These are phyloP conservation scores for Danio kyathit DNA, from an alignment of 2,797 vertebrate species.

Conservation along the genomic window DNA sequence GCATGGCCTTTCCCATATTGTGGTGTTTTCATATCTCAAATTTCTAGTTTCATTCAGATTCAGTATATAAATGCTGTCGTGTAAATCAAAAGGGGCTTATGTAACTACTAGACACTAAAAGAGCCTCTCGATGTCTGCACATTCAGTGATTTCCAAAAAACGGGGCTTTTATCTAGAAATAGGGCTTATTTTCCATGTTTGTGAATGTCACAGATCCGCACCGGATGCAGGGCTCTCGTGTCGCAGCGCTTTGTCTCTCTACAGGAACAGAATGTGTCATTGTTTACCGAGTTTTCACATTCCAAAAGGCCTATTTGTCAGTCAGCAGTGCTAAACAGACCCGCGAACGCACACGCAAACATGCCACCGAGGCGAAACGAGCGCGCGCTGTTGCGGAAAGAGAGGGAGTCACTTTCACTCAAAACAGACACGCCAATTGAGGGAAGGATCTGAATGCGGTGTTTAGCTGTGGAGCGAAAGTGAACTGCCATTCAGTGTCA, in stretches of 20 bases:
- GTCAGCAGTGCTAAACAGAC: constrained; percentile 17
- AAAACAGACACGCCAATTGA: constrained; percentile 29
- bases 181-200: constrained; percentile 24
- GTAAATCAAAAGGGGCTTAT: constrained; percentile 24
- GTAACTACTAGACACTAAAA: constrained; percentile 30
- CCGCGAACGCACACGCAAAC: constrained; percentile 18
- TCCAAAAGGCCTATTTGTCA: constrained; percentile 46
- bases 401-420: constrained; percentile 39
- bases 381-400: constrained; percentile 15
- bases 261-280: constrained; percentile 49
- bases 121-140: constrained; percentile 30
- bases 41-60: constrained; percentile 8
- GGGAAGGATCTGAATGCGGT: constrained; percentile 33
- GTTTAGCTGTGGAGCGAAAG: constrained; percentile 31
- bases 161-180: constrained; percentile 48
- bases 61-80: not conserved
- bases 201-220: constrained; percentile 39
- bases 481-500: constrained; percentile 29
- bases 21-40: constrained; percentile 16
- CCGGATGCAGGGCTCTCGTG: constrained; percentile 33
- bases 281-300: constrained; percentile 40
- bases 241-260: constrained; percentile 48
- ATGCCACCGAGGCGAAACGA: constrained; percentile 30
- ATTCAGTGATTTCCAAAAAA: constrained; percentile 16
- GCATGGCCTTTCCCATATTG: constrained; percentile 11